A percentile compares a stretch with the other conserved stretches of the same genome.
phyloP scores from a whole-genome alignment of 1,140 invertebrate species.

The Pissodes strobi region DNA sequence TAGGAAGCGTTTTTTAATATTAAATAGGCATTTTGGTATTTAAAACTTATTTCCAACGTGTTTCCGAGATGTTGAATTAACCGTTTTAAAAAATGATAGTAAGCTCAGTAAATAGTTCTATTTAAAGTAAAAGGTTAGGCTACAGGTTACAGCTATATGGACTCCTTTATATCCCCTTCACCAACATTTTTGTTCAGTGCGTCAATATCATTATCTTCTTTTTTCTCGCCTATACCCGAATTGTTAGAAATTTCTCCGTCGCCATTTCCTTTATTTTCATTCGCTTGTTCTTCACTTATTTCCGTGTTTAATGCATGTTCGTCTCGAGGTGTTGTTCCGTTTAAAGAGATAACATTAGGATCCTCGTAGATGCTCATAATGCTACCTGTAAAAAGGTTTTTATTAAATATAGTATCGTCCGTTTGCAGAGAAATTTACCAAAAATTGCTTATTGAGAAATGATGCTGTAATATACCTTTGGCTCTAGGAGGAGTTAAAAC shows the following conservation, averaged over 20 bases:
- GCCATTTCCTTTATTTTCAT: neutral
- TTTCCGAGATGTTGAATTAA: too few relatives aligned
- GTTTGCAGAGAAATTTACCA: neutral
- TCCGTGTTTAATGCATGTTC: neutral
- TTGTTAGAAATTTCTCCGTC: neutral
- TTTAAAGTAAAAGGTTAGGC: too few relatives aligned
- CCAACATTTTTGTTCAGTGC: neutral
- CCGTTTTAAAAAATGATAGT: too few relatives aligned
- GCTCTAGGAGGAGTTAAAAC: too few relatives aligned
- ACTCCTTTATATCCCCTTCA: slow-evolving; percentile 11
- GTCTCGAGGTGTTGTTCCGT: neutral
- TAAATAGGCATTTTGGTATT: too few relatives aligned
- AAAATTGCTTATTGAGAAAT: neutral
- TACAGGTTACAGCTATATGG: too few relatives aligned
- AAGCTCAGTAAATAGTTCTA: too few relatives aligned
- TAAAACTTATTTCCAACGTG: too few relatives aligned
- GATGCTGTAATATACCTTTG: too few relatives aligned
- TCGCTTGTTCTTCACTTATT: neutral
- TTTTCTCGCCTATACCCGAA: neutral
- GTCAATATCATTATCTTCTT: neutral
- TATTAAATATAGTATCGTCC: neutral
- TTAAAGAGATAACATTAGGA: slow-evolving; percentile 15
- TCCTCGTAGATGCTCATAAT: slow-evolving; percentile 20
- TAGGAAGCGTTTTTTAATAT: too few relatives aligned
- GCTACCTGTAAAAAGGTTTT: neutral